Conservation (phyloP, 2,113 vertebrate genomes). For the Crotalus horridus region DNA sequence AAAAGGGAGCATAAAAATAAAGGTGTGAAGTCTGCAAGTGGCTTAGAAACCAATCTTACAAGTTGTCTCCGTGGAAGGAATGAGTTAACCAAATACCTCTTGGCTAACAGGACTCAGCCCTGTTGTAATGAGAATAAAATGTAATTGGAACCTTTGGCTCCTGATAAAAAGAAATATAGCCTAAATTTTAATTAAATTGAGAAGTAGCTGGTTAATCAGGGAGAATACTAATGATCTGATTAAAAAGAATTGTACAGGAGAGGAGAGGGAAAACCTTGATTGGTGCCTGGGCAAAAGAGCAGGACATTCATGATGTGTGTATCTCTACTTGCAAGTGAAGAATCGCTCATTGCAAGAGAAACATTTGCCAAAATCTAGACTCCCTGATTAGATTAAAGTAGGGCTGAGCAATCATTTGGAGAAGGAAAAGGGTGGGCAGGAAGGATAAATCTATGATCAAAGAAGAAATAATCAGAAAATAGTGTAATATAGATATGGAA, state of each 20-base stretch:
- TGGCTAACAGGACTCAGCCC: slow-evolving; percentile 40
- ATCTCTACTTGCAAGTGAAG: neutral
- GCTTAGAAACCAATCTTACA: neutral
- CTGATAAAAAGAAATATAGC: slow-evolving; percentile 23
- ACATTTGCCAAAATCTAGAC: neutral
- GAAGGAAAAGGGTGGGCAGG: neutral
- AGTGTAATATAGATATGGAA: neutral
- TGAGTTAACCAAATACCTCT: slow-evolving; percentile 49
- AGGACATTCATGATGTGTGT: neutral
- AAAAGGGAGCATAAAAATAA: neutral
- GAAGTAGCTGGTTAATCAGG: slow-evolving; percentile 59
- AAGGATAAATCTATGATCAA: neutral
- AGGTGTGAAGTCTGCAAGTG: neutral
- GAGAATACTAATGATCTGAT: slow-evolving; percentile 56
- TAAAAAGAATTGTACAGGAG: slow-evolving; percentile 41
- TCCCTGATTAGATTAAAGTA: neutral
- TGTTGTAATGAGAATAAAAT: slow-evolving; percentile 40
- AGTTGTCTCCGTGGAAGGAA: slow-evolving; percentile 22
- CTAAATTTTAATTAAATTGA: slow-evolving; percentile 58
- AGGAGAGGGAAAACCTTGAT: slow-evolving; percentile 25
- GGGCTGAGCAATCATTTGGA: neutral
- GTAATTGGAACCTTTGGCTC: slow-evolving; percentile 50
- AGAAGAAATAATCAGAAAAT: neutral
- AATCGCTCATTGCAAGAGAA: neutral
- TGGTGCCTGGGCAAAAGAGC: neutral